Conservation (phyloP, 2,888 invertebrate genomes). For the Halictus quadricinctus region DNA sequence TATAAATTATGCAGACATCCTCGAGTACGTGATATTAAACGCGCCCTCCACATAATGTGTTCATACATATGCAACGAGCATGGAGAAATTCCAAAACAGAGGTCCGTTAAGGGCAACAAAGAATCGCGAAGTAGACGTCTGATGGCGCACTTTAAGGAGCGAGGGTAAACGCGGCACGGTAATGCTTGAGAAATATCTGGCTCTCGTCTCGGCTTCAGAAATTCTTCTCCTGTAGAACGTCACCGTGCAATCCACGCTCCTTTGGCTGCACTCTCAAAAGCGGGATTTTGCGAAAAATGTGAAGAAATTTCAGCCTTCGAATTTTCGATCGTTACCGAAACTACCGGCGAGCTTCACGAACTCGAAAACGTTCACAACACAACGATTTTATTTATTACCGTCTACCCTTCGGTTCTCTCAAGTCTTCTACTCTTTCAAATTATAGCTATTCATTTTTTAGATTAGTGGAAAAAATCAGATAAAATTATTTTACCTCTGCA, state of each 20-base stretch:
- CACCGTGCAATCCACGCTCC: constrained; percentile 10
- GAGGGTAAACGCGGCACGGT: constrained; percentile 21
- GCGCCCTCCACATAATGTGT: constrained; percentile 37
- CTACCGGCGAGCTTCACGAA: neutral
- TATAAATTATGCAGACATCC: constrained; percentile 52
- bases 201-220: neutral
- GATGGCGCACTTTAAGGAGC: constrained; percentile 16
- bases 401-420: neutral
- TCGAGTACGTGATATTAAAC: constrained; percentile 48
- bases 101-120: constrained; percentile 37
- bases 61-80: constrained; percentile 57
- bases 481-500: too few relatives aligned
- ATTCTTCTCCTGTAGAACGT: neutral
- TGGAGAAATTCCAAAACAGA: constrained; percentile 49
- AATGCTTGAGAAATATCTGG: constrained; percentile 26
- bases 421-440: too few relatives aligned
- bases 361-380: neutral
- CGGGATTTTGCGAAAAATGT: neutral
- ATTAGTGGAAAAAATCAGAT: too few relatives aligned
- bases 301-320: neutral
- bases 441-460: too few relatives aligned
- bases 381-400: neutral
- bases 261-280: neutral
- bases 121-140: constrained; percentile 37
- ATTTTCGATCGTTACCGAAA: neutral